These are phyloP conservation scores for Rhimphoctona megacephalus DNA, from an alignment of 2,888 invertebrate species.

Conservation along the genomic window DNA sequence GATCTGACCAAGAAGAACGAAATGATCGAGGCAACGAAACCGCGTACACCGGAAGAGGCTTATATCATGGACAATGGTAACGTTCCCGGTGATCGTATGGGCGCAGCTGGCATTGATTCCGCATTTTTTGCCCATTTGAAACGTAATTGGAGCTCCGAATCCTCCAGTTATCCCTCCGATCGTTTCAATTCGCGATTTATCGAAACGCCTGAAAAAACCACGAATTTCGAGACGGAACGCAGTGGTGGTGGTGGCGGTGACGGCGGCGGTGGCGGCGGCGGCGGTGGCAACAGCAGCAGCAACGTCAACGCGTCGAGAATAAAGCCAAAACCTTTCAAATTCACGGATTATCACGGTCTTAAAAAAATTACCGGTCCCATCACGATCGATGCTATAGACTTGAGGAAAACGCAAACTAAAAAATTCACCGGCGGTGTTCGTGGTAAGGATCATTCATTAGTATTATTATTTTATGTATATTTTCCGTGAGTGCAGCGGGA, in stretches of 20 bases:
- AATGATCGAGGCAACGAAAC: slow-evolving; percentile 84
- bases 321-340: slow-evolving; percentile 75
- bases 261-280: neutral
- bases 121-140: slow-evolving; percentile 89
- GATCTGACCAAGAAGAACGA: slow-evolving; percentile 85
- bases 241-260: too few species aligned
- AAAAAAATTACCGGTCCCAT: slow-evolving; percentile 75
- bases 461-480: neutral
- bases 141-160: slow-evolving; percentile 88
- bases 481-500: too few species aligned
- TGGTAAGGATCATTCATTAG: neutral
- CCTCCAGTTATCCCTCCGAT: slow-evolving; percentile 63
- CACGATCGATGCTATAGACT: slow-evolving; percentile 68
- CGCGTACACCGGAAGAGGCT: slow-evolving; percentile 85
- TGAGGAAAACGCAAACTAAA: slow-evolving; percentile 62
- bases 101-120: slow-evolving; percentile 91
- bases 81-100: slow-evolving; percentile 90
- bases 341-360: slow-evolving; percentile 76
- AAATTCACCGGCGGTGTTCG: slow-evolving; percentile 6
- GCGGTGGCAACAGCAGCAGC: neutral
- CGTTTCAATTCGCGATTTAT: neutral
- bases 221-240: slow-evolving; percentile 55
- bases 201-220: neutral
- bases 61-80: slow-evolving; percentile 86
- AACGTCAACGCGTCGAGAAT: slow-evolving; percentile 71